Evolutionary conservation across 2,888 invertebrate genomes (phyloP).

Genomic region (Lucinisca nassula): DNA sequence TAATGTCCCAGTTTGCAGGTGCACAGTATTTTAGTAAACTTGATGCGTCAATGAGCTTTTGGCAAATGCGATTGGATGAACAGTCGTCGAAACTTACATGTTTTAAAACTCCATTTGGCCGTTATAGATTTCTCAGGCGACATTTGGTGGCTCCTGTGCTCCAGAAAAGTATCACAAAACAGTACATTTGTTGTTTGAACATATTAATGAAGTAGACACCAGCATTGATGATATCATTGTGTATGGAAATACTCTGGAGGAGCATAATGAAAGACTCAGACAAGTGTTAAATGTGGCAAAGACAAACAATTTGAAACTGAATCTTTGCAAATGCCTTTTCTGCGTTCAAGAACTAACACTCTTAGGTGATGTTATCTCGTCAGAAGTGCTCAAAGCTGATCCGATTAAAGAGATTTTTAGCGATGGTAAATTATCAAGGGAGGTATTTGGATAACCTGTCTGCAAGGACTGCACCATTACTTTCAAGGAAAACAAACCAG

Average conservation of each 20-base stretch:
- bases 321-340: conserved; percentile 39
- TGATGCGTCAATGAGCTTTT: conserved; percentile 66
- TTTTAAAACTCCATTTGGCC: no score
- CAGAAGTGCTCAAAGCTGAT: conserved; percentile 43
- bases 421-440: conserved; percentile 30
- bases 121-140: conserved; percentile 55
- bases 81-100: conserved; percentile 39
- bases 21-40: conserved; percentile 63
- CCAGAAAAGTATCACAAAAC: conserved; percentile 41
- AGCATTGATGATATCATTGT: conserved; percentile 57
- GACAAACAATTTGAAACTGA: conserved; percentile 45
- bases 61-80: conserved; percentile 64
- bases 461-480: conserved; percentile 24
- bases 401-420: conserved; percentile 32
- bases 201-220: conserved; percentile 32
- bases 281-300: conserved; percentile 33
- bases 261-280: conserved; percentile 39
- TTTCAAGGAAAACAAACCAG: no score
- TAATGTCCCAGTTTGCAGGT: conserved; percentile 46
- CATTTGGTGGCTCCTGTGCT: conserved; percentile 58
- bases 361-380: conserved; percentile 30
- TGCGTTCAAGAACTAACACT: conserved; percentile 40
- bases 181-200: conserved; percentile 19
- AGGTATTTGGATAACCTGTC: conserved; percentile 32
- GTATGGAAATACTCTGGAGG: conserved; percentile 46